A percentile compares a stretch with the other conserved stretches of the same genome.
Conservation (phyloP, 2,888 invertebrate genomes). For the Phanerotoma sp. region DNA sequence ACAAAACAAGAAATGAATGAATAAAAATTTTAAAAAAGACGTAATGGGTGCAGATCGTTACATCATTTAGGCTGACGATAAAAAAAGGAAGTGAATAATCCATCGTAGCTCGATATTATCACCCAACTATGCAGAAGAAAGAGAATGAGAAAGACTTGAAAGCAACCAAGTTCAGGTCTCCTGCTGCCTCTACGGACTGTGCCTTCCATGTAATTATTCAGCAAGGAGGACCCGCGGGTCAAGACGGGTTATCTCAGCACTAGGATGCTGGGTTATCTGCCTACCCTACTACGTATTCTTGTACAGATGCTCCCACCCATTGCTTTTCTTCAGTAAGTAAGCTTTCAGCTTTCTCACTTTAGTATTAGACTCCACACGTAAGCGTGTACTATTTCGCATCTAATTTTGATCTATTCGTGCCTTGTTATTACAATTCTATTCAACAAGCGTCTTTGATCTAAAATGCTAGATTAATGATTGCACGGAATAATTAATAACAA, state of each 20-base stretch:
- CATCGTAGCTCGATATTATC: constrained; percentile 50
- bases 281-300: constrained; percentile 39
- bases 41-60: too few species aligned
- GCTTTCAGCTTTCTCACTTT: neutral
- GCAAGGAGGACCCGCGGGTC: constrained; percentile 48
- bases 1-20: too few species aligned
- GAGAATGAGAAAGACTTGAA: constrained; percentile 30
- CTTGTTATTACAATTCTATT: too few species aligned
- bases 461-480: too few species aligned
- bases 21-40: too few species aligned
- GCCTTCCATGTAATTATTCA: constrained; percentile 56
- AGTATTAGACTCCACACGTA: too few species aligned
- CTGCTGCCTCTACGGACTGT: constrained; percentile 37
- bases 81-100: neutral
- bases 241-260: constrained; percentile 49
- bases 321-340: constrained; percentile 27
- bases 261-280: constrained; percentile 56
- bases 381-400: too few species aligned
- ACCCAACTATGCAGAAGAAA: constrained; percentile 31
- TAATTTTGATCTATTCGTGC: too few species aligned
- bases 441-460: too few species aligned
- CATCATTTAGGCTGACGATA: too few species aligned
- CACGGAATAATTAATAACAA: too few species aligned
- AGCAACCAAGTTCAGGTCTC: constrained; percentile 53
- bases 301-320: constrained; percentile 34